These are phyloP conservation scores for Hypsopygia costalis DNA, from an alignment of 2,888 invertebrate species.

Conservation along the genomic window DNA sequence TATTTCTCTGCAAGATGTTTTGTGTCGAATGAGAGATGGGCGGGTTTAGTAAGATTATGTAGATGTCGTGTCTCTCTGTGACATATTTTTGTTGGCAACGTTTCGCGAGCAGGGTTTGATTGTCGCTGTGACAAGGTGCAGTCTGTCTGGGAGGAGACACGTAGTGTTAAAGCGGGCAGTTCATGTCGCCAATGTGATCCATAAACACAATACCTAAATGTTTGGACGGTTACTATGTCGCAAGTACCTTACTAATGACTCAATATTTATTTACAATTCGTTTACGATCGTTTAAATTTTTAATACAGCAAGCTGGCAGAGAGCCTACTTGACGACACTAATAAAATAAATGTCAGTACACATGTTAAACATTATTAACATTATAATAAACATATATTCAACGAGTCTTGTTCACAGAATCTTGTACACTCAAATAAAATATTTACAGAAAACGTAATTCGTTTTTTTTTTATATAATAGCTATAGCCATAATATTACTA, in stretches of 20 bases:
- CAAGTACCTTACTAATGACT: conserved; percentile 33
- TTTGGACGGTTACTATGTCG: conserved; percentile 36
- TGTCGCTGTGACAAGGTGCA: conserved; percentile 6
- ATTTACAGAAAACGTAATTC: no score
- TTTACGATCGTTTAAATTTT: conserved; percentile 3
- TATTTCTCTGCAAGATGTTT: conserved; percentile 74
- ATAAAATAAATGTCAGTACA: neutral
- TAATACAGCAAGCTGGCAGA: conserved; percentile 1
- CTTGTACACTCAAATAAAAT: no score
- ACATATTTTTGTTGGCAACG: conserved; percentile 67
- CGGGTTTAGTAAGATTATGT: conserved; percentile 51
- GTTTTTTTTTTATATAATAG: no score
- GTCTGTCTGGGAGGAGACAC: neutral
- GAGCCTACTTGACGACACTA: neutral
- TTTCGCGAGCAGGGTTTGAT: conserved; percentile 23
- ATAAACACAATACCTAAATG: conserved; percentile 36
- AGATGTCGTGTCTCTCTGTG: conserved; percentile 40
- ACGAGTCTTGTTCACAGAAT: no score
- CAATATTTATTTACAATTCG: conserved; percentile 42
- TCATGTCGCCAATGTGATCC: conserved; percentile 6
- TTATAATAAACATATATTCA: no score
- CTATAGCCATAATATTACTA: no score
- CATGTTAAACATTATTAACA: neutral
- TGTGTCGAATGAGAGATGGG: conserved; percentile 64
- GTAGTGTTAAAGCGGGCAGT: neutral